phyloP scores from a whole-genome alignment of 2,113 vertebrate genomes.

The Oryctolagus cuniculus region mOryCun1.1 NC_091439.1:71114501-71115000 shows the following conservation, averaged over 20 bases:
- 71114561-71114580: no score
- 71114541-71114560: no score
- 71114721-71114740: neutral
- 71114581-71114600: no score
- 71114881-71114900: neutral
- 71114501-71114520: no score
- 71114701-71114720: neutral
- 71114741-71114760: neutral
- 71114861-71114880: conserved; percentile 13
- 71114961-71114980: neutral
- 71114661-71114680: neutral
- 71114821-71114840: neutral
- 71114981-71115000: neutral
- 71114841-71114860: neutral
- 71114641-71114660: no score
- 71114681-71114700: neutral
- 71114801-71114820: neutral
- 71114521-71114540: no score
- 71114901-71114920: neutral
- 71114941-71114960: neutral
- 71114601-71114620: no score
- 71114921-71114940: neutral
- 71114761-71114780: neutral
- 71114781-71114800: neutral
- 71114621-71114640: no score